These are phyloP conservation scores for Tinea trinotella DNA, from an alignment of 2,888 invertebrate species.

Conservation along the genomic window DNA sequence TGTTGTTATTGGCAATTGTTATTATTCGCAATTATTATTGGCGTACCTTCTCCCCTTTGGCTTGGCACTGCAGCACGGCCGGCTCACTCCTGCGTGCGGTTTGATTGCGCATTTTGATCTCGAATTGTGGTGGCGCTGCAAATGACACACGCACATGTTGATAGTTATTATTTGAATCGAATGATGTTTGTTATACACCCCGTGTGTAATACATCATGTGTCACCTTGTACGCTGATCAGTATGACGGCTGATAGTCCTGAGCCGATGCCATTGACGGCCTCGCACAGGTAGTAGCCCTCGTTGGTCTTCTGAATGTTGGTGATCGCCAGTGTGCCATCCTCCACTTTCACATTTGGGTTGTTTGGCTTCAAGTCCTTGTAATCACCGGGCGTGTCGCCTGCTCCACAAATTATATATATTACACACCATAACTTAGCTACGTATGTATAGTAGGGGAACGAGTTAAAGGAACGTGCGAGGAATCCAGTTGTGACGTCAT, in stretches of 20 bases:
- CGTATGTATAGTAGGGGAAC: no score
- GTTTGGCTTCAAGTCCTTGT: slow-evolving; percentile 91
- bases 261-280: slow-evolving; percentile 96
- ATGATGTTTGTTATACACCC: no score
- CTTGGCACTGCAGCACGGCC: slow-evolving; percentile 92
- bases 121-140: slow-evolving; percentile 92
- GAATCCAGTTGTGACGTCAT: no score
- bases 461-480: no score
- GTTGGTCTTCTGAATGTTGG: slow-evolving; percentile 92
- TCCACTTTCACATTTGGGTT: slow-evolving; percentile 93
- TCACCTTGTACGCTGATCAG: slow-evolving; percentile 93
- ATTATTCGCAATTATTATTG: no score
- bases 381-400: slow-evolving; percentile 94
- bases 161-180: no score
- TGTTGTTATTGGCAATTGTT: no score
- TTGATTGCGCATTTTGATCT: slow-evolving; percentile 92
- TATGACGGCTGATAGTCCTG: slow-evolving; percentile 94
- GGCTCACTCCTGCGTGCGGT: slow-evolving; percentile 92
- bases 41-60: slow-evolving; percentile 86
- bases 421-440: no score
- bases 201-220: slow-evolving; percentile 5
- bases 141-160: no score
- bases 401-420: no score
- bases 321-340: slow-evolving; percentile 92
- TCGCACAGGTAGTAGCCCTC: slow-evolving; percentile 97